Percentiles rank a stretch among this genome's conserved stretches.
These are phyloP conservation scores for Metallyticus violacea DNA, from an alignment of 2,888 invertebrate genomes.

Conservation along the genomic window DNA sequence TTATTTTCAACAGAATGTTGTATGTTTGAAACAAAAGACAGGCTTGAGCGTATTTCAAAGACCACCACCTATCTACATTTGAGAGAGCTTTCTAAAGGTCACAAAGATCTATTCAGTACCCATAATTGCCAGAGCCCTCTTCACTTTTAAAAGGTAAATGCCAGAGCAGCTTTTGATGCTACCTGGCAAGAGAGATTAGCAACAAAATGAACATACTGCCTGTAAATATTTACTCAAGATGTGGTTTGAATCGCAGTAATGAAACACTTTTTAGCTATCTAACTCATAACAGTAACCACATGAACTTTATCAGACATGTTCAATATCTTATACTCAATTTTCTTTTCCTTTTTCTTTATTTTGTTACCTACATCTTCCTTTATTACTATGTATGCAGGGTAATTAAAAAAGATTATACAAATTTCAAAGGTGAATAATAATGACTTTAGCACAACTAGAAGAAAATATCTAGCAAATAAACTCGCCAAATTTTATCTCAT, in stretches of 20 bases:
- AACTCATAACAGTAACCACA: neutral
- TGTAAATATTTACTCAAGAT: neutral
- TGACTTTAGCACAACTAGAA: too few relatives aligned
- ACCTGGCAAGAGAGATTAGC: neutral
- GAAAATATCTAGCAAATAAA: too few relatives aligned
- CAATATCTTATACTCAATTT: too few relatives aligned
- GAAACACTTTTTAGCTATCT: neutral
- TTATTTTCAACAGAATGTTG: neutral
- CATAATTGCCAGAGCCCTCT: neutral
- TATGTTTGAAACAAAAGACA: neutral
- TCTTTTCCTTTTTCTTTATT: neutral
- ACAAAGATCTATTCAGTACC: neutral
- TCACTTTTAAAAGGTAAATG: neutral
- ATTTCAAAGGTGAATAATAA: too few relatives aligned
- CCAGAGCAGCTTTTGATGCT: neutral
- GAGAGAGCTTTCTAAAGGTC: neutral
- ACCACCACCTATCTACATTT: neutral
- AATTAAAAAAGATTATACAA: too few relatives aligned
- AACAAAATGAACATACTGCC: neutral
- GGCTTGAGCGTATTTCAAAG: neutral
- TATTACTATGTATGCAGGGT: too few relatives aligned
- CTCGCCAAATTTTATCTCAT: too few relatives aligned
- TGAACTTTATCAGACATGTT: too few relatives aligned
- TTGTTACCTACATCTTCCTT: too few relatives aligned
- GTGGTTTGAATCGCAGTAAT: neutral